Conservation (phyloP, 1,140 invertebrate genomes). For the Aphaenogaster rudis region DNA sequence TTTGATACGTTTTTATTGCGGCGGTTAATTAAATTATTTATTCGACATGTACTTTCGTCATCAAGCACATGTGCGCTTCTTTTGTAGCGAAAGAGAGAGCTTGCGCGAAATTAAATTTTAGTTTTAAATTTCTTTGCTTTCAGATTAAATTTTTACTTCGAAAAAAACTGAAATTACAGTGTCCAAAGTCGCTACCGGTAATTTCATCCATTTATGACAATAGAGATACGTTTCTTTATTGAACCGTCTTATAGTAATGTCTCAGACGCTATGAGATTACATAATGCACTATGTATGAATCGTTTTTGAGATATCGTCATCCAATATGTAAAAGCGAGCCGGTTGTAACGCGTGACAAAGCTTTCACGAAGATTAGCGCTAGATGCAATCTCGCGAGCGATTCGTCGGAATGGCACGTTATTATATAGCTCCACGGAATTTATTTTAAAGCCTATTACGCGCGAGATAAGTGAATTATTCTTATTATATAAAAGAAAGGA, state of each 20-base stretch:
- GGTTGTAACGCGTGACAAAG: slow-evolving; percentile 59
- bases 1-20: slow-evolving; percentile 21
- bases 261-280: slow-evolving; percentile 45
- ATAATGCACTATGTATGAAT: slow-evolving; percentile 61
- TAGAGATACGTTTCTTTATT: slow-evolving; percentile 38
- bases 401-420: slow-evolving; percentile 50
- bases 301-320: slow-evolving; percentile 64
- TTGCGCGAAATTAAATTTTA: slow-evolving; percentile 2
- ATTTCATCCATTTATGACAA: slow-evolving; percentile 27
- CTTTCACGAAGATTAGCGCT: slow-evolving; percentile 63
- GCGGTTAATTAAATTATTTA: slow-evolving; percentile 26
- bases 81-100: neutral
- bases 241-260: slow-evolving; percentile 46
- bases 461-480: neutral
- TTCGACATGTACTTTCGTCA: neutral
- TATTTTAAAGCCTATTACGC: slow-evolving; percentile 36
- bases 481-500: neutral
- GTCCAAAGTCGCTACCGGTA: slow-evolving; percentile 4
- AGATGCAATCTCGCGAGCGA: slow-evolving; percentile 57
- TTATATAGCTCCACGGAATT: slow-evolving; percentile 32
- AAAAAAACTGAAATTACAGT: neutral
- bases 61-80: neutral
- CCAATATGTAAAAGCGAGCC: slow-evolving; percentile 57
- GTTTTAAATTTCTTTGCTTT: no score
- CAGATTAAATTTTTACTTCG: neutral